These are phyloP conservation scores for Phataginus tetradactyla DNA, from an alignment of 2,797 vertebrate species.

Conservation along the genomic window DNA sequence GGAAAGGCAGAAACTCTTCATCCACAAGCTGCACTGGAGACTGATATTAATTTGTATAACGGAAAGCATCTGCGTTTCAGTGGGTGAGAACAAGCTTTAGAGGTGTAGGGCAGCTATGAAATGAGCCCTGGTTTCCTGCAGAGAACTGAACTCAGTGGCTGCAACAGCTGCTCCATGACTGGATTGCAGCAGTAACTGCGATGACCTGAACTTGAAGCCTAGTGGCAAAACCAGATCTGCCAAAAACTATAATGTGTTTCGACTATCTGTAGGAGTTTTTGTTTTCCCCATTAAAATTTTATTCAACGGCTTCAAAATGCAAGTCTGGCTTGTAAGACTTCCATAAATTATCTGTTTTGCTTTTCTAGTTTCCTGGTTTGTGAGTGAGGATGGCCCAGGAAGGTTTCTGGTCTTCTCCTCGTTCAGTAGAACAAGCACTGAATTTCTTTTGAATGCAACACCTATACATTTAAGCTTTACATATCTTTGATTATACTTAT, in stretches of 20 bases:
- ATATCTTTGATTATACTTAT: not conserved
- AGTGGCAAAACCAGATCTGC: not conserved
- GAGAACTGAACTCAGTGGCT: not conserved
- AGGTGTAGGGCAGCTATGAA: not conserved
- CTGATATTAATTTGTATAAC: not conserved
- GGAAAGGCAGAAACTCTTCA: not conserved
- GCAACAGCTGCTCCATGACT: not conserved
- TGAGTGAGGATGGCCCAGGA: not conserved
- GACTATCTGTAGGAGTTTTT: not conserved
- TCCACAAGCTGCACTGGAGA: not conserved
- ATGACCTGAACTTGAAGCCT: not conserved
- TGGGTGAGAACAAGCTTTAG: not conserved
- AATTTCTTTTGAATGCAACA: conserved; percentile 13
- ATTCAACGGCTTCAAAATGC: not conserved
- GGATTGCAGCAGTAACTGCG: too few relatives aligned
- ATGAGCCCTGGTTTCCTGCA: not conserved
- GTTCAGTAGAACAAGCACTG: not conserved
- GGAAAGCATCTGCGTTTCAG: not conserved
- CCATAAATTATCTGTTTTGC: not conserved
- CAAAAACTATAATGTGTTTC: not conserved
- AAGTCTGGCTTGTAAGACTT: not conserved
- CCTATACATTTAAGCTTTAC: not conserved
- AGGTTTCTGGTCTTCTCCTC: not conserved
- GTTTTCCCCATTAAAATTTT: not conserved
- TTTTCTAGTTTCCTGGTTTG: not conserved